phyloP scores from a whole-genome alignment of 1,140 invertebrate species.

The Eciton burchellii region DNA sequence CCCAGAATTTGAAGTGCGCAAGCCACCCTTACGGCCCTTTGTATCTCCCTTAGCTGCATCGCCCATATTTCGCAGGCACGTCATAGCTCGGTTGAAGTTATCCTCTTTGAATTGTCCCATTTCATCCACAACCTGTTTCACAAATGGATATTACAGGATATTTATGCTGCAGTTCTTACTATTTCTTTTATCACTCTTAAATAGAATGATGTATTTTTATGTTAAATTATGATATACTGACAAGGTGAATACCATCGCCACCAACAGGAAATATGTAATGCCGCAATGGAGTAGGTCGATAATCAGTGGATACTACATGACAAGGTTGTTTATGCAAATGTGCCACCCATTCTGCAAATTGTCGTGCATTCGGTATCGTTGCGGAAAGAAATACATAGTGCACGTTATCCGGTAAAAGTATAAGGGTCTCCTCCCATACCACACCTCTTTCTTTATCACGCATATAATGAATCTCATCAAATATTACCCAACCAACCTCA shows the following conservation, averaged over 20 bases:
- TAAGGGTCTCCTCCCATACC: constrained; percentile 99
- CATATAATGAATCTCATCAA: constrained; percentile 99
- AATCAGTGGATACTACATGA: constrained; percentile 99
- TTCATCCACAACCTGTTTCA: constrained; percentile 81
- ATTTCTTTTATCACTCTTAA: background rate
- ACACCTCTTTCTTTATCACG: constrained; percentile 99
- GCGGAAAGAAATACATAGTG: constrained; percentile 99
- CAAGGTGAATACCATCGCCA: constrained; percentile 97
- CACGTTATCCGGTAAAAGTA: constrained; percentile 98
- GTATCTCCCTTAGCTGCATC: constrained; percentile 92
- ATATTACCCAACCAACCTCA: constrained; percentile 99
- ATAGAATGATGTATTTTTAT: background rate
- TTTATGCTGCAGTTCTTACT: background rate
- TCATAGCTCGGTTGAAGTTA: constrained; percentile 98
- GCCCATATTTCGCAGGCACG: constrained; percentile 90
- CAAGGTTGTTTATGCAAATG: constrained; percentile 98
- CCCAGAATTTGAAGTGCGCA: constrained; percentile 88
- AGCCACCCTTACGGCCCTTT: constrained; percentile 89
- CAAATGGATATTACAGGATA: background rate
- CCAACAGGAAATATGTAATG: constrained; percentile 99
- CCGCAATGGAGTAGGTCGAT: constrained; percentile 97
- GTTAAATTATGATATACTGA: constrained; percentile 53
- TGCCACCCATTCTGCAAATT: constrained; percentile 99
- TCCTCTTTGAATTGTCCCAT: constrained; percentile 97
- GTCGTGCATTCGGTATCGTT: constrained; percentile 99